Evolutionary conservation across 2,113 vertebrate species (phyloP).

Genomic region (Siniperca knerii): DNA sequence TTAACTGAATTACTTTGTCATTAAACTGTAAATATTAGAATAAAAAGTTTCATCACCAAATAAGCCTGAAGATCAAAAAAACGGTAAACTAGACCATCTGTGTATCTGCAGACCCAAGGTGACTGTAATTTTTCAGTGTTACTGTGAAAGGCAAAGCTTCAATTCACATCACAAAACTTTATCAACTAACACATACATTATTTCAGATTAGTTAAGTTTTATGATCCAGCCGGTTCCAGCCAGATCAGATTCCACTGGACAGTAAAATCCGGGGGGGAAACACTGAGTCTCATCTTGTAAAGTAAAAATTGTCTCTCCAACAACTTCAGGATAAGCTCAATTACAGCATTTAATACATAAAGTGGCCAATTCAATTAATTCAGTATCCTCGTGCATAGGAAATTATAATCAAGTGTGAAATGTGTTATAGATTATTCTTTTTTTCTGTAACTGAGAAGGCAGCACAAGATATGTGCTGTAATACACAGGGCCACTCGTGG

Average conservation of each 20-base stretch:
- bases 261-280: conserved; percentile 1
- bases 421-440: conserved; percentile 29
- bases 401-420: conserved; percentile 48
- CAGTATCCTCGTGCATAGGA: conserved; percentile 1
- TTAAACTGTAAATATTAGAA: conserved; percentile 9
- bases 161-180: background rate
- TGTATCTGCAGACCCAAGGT: background rate
- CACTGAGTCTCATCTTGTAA: background rate
- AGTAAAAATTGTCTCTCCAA: conserved; percentile 7
- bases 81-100: conserved; percentile 5
- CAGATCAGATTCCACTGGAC: background rate
- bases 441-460: conserved; percentile 24
- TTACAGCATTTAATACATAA: conserved; percentile 39
- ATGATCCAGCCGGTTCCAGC: no score
- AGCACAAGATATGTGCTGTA: background rate
- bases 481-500: background rate
- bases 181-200: background rate
- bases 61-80: conserved; percentile 12
- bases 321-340: conserved; percentile 20
- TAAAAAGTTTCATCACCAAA: conserved; percentile 8
- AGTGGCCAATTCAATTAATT: conserved; percentile 38
- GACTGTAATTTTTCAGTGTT: background rate
- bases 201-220: background rate
- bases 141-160: background rate
- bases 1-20: background rate